phyloP scores from a whole-genome alignment of 2,113 vertebrate species.

The Erythrocebus patas region DNA sequence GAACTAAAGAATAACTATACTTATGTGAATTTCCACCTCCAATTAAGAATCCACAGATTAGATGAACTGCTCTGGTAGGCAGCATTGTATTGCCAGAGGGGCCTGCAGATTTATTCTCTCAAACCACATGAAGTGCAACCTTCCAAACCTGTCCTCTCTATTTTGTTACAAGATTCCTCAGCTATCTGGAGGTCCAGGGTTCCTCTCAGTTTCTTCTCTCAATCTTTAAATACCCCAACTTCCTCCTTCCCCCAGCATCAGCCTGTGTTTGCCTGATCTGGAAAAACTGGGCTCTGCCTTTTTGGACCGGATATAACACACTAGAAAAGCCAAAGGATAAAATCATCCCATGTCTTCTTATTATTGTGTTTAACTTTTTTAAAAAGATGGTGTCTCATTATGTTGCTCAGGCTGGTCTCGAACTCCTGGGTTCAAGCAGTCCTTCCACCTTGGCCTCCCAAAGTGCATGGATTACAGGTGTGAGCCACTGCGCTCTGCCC shows the following conservation, averaged over 20 bases:
- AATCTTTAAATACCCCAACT: neutral
- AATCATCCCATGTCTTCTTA: neutral
- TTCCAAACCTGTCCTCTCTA: neutral
- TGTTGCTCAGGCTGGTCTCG: too few relatives aligned
- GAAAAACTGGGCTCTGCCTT: neutral
- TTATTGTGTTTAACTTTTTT: too few relatives aligned
- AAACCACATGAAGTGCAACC: neutral
- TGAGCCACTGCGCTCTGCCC: too few relatives aligned
- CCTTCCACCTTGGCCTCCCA: too few relatives aligned
- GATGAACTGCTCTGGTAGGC: neutral
- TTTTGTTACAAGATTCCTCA: neutral
- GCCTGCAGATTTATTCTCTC: neutral
- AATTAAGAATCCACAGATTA: conserved; percentile 36
- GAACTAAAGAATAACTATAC: conserved; percentile 8
- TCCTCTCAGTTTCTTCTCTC: neutral
- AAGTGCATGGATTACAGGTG: too few relatives aligned
- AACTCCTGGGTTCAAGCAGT: too few relatives aligned
- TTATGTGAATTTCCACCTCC: neutral
- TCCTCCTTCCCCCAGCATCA: neutral
- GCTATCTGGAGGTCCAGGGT: neutral
- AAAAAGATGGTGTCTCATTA: too few relatives aligned
- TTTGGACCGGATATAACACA: neutral
- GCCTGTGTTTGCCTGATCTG: neutral
- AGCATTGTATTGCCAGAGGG: neutral
- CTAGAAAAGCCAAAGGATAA: neutral